Base-by-base conservation (phyloP, 2,113 vertebrate species). In the Dendrocopos noguchii region DNA sequence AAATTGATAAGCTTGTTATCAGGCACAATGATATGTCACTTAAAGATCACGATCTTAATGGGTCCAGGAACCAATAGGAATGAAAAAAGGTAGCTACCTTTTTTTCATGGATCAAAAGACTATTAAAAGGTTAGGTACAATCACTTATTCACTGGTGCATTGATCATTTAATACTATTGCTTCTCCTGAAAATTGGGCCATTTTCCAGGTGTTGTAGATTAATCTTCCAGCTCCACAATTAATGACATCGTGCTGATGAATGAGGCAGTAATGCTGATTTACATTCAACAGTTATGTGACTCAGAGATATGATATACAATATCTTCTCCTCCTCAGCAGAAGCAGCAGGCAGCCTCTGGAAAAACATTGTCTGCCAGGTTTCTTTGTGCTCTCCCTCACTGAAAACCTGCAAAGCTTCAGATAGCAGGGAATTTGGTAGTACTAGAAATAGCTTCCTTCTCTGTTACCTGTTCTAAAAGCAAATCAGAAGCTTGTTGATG, bases 221-320 rank as follows among this genome's bases (percentile, higher is more conserved):
- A 96, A 97, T 96, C 95, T 97, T 96, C 80, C 76, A 73, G 73
- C 92, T 96, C 91, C 91, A 95, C 95, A 97, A 97, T 97, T 97
- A 96, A 94, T 95, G 95, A 36, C 86, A 96, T 95, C 86, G 84
- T 57, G 74, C 91, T 97, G 94, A 97, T 25, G 46, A 94, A 97
- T 92, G 87, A 90, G 88, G 87, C 29, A 83, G 39, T 56, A 90
- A 89, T 68, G 61, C 74, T 80, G 84, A 97, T 94, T 95, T 96
- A 89, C 89, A 91, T 87, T 85, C 68, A 57, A 78, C 55, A 61
- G 36, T 79, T 83, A 84, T 89, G 88, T 67, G 84, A 67, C 86
- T 96, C 55, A 68, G 68, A 94, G 86, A 82, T 84, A 81, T 39
- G 79, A 90, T 50, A 21, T 36, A 83, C 46, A 56, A 12, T 88